phyloP scores from a whole-genome alignment of 2,888 invertebrate species.

The Alitta virens region DNA sequence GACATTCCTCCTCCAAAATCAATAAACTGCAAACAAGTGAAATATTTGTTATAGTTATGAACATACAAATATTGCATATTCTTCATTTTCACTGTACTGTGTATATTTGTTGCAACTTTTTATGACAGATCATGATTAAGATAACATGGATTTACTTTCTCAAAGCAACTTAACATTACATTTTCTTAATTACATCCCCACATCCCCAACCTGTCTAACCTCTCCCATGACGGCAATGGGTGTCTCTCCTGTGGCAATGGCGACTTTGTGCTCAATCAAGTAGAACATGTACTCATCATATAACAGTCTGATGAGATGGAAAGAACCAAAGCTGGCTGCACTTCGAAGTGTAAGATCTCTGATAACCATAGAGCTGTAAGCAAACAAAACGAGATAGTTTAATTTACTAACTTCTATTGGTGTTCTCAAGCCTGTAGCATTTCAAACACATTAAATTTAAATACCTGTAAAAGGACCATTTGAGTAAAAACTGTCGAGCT shows the following conservation, averaged over 20 bases:
- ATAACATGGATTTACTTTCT: too few species aligned
- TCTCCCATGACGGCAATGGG: conserved; percentile 88
- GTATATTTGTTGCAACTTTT: too few species aligned
- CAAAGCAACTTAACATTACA: too few species aligned
- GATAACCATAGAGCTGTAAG: conserved; percentile 88
- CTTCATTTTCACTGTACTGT: too few species aligned
- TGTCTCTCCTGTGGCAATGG: conserved; percentile 82
- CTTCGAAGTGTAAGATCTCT: conserved; percentile 92
- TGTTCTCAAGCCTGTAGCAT: too few species aligned
- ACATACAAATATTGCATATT: not conserved
- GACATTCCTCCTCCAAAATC: conserved; percentile 22
- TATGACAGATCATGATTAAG: too few species aligned
- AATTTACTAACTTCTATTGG: too few species aligned
- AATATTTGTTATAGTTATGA: not conserved
- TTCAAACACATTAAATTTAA: not conserved
- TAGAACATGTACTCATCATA: conserved; percentile 99
- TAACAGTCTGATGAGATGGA: conserved; percentile 93
- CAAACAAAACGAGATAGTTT: too few species aligned
- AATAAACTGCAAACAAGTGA: conserved; percentile 20
- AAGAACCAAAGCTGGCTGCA: conserved; percentile 97
- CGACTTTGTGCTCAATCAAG: conserved; percentile 94
- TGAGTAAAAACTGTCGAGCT: conserved; percentile 82
- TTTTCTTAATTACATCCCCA: too few species aligned
- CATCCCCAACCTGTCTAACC: too few species aligned
- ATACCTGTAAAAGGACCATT: conserved; percentile 96